Evolutionary conservation across 2,113 vertebrate species (phyloP).

Genomic region (Prochilodus magdalenae): DNA sequence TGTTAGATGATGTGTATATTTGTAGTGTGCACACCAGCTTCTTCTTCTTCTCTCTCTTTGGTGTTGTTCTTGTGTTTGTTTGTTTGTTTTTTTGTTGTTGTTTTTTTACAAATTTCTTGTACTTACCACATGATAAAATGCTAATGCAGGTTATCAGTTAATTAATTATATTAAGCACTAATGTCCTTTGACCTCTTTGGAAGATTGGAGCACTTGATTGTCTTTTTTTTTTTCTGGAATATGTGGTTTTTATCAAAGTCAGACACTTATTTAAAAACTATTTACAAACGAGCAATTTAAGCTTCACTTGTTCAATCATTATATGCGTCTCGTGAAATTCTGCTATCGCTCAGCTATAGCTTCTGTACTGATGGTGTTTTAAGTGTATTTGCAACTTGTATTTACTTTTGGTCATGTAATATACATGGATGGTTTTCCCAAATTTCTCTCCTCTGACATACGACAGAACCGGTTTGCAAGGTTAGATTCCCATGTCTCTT

Average conservation of each 20-base stretch:
- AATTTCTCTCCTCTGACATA: neutral
- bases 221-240: neutral
- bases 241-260: constrained; percentile 19
- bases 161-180: constrained; percentile 52
- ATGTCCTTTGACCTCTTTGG: constrained; percentile 22
- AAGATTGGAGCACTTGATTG: constrained; percentile 42
- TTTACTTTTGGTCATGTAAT: neutral
- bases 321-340: neutral
- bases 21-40: constrained; percentile 24
- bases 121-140: constrained; percentile 30
- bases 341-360: neutral
- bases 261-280: neutral
- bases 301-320: constrained; percentile 1
- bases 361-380: constrained; percentile 23
- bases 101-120: neutral
- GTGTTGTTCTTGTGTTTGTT: neutral
- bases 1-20: constrained; percentile 37
- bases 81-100: too few relatives aligned
- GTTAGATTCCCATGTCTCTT: neutral
- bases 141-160: constrained; percentile 30
- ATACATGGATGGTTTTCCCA: neutral
- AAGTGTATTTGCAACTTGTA: constrained; percentile 22
- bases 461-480: neutral
- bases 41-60: constrained; percentile 4
- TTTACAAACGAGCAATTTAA: neutral